A percentile compares a stretch with the other conserved stretches of the same genome.
Evolutionary conservation across 53 echinoderm and acorn worm genomes (phyloP).

Genomic region (Luidia sarsii): DNA sequence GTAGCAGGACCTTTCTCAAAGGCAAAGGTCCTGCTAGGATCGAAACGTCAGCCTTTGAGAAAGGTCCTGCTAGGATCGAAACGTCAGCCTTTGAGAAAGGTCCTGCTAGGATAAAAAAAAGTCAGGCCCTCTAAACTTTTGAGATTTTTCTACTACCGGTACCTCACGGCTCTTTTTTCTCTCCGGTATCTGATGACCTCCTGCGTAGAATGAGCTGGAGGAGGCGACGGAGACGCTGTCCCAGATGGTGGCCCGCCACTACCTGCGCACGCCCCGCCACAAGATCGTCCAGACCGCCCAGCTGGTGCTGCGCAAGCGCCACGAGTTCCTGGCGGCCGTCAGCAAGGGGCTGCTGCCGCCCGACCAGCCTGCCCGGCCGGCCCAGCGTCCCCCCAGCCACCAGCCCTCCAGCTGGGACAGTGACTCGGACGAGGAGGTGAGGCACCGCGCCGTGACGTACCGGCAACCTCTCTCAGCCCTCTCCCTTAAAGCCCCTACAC

Average conservation of each 20-base stretch:
- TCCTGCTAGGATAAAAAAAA: too few species aligned
- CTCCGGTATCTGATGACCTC: not conserved
- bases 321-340: slow-evolving; percentile 96
- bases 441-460: too few species aligned
- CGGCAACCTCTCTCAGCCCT: too few species aligned
- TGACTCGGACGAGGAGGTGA: slow-evolving; percentile 85
- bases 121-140: too few species aligned
- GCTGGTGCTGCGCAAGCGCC: slow-evolving; percentile 82
- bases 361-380: slow-evolving; percentile 66
- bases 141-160: too few species aligned
- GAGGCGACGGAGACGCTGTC: slow-evolving; percentile 85
- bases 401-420: slow-evolving; percentile 78
- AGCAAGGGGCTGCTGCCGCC: slow-evolving; percentile 95
- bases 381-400: slow-evolving; percentile 53
- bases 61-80: too few species aligned
- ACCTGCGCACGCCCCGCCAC: slow-evolving; percentile 86
- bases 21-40: too few species aligned
- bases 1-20: too few species aligned
- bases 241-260: slow-evolving; percentile 98
- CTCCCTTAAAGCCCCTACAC: too few species aligned
- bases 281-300: slow-evolving; percentile 91
- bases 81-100: too few species aligned
- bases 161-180: not conserved
- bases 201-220: slow-evolving; percentile 84
- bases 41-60: too few species aligned